These are phyloP conservation scores for Zalophus californianus DNA, from an alignment of 2,797 vertebrate genomes.

Conservation along the genomic window DNA sequence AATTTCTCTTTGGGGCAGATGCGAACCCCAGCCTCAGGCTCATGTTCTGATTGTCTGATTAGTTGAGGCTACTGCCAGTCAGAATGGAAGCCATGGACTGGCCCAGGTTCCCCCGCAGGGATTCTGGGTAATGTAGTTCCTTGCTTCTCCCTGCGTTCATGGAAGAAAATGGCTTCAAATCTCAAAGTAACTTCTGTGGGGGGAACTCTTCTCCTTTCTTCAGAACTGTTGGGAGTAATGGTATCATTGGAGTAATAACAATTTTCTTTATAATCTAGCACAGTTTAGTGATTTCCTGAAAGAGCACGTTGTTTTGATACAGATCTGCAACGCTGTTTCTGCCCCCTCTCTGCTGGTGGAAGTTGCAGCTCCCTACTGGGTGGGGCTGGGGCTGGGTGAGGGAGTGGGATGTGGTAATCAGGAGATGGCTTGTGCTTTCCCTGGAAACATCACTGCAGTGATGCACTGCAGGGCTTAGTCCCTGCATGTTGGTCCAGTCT, in stretches of 20 bases:
- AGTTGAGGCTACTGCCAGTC: neutral
- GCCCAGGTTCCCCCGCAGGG: neutral
- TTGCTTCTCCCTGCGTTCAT: neutral
- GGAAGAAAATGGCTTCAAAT: neutral
- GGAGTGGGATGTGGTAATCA: neutral
- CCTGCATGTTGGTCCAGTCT: neutral
- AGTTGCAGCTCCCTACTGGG: neutral
- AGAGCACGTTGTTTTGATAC: neutral
- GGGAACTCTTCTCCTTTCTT: neutral
- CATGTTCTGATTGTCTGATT: neutral
- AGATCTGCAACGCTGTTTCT: neutral
- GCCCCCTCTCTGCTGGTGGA: neutral
- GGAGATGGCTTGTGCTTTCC: neutral
- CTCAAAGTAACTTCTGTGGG: neutral
- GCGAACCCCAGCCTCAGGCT: neutral
- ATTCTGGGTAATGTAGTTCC: conserved; percentile 58
- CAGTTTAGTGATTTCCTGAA: neutral
- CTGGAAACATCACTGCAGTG: accelerated
- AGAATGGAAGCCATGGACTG: neutral
- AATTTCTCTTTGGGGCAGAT: neutral
- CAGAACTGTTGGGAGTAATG: neutral
- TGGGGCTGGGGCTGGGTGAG: neutral
- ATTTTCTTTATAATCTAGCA: neutral
- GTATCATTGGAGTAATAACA: neutral
- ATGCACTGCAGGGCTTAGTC: accelerated